Evolutionary conservation across 2,113 vertebrate genomes (phyloP), one percentile per base, ranked within the genome.

Genomic region (Microtus richardsoni): DNA sequence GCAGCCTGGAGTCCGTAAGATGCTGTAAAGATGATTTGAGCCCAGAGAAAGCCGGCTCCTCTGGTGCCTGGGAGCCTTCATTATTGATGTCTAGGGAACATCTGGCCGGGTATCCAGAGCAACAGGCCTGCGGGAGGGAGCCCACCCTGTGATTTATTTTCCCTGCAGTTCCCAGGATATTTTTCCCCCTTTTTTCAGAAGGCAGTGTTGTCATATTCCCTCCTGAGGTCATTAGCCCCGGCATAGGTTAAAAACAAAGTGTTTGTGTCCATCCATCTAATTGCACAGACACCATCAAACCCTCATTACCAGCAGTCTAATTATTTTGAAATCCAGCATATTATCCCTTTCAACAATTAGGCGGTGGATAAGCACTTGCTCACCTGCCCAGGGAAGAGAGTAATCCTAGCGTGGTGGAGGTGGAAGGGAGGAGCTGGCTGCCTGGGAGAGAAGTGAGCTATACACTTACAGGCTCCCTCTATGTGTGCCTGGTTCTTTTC

Each of bases 171-270:
- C 96, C 96, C 93, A 93, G 95, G 97, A 44, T 96, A 77, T 94
- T 74, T 91, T 95, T 54, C 93, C 77, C 7, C 88, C 86, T 68
- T 71, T 74, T 96, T 98, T 97, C 95, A 84, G 96, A 98, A 97
- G 87, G 91, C 92, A 88, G 94, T 54, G 85, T 97, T 96, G 96
- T 95, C 86, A 62, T 98, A 98, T 98, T 98, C 98, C 98, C 98
- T 98, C 97, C 98, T 98, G 98, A 98, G 98, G 98, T 98, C 98
- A 98, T 98, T 98, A 98, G 98, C 98, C 95, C 96, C 97, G 64
- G 98, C 97, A 95, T 86, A 98, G 98, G 98, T 98, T 98, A 97
- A 98, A 98, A 98, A 98, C 97, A 97, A 96, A 97, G 94, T 96
- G 80, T 98, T 96, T 98, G 97, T 97, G 94, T 98, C 97, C 97